Evolutionary conservation across 2,797 vertebrate species (phyloP), one percentile per base, ranked within the genome.

Genomic region (Apogon talboti): DNA sequence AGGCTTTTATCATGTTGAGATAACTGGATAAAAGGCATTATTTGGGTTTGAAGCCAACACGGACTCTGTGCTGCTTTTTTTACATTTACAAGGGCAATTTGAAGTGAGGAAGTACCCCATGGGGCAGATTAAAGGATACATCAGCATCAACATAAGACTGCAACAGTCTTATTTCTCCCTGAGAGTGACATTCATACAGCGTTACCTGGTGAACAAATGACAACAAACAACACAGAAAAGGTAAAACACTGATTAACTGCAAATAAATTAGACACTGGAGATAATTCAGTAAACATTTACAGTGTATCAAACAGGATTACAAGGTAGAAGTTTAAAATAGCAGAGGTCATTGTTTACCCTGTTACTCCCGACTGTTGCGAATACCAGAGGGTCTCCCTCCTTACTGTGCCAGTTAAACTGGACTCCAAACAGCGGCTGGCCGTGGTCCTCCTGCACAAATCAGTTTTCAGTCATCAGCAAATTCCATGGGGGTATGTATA

Each of bases 361-460:
- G 92, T 99, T 99, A 83, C 98, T 99, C 66, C 98, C 98, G 0
- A 99, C 97, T 8, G 98, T 99, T 54, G 98, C 98, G 65, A 99
- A 99, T 82, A 99, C 98, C 50, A 99, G 91, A 0, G 98, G 98
- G 88, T 99, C 98, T 10, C 98, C 98, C 91, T 99, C 97, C 86
- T 98, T 99, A 87, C 97, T 99, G 89, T 99, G 96, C 98, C 98
- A 99, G 88, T 99, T 99, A 81, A 99, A 99, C 78, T 99, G 98
- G 49, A 99, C 98, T 50, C 97, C 98, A 88, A 99, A 99, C 77
- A 99, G 88, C 7, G 98, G 98, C 86, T 98, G 98, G 9, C 95
- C 95, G 49, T 99, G 98, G 85, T 99, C 97, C 92, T 99, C 98
- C 98, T 98, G 85, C 2, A 30, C 7, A 55, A 55, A 59, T 2